Percentiles rank a stretch among this genome's conserved stretches.
These are phyloP conservation scores for Oceanites oceanicus DNA, from an alignment of 2,113 vertebrate species.

Conservation along the genomic window DNA sequence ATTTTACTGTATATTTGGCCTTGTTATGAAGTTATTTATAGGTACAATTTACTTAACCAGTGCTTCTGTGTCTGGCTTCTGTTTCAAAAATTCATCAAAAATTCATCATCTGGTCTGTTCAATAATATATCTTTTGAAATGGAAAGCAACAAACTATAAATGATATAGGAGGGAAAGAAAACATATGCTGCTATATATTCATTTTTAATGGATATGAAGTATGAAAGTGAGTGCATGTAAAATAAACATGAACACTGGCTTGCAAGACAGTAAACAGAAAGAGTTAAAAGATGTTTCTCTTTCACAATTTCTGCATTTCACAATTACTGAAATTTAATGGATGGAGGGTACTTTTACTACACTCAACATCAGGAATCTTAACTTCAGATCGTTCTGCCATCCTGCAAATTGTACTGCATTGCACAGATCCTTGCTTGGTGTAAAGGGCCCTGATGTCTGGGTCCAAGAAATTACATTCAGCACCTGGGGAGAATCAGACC, in stretches of 20 bases:
- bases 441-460: not conserved
- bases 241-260: not conserved
- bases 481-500: not conserved
- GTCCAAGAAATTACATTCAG: not conserved
- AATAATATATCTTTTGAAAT: slow-evolving; percentile 63
- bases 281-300: not conserved
- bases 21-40: slow-evolving; percentile 36
- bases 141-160: slow-evolving; percentile 34
- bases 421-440: not conserved
- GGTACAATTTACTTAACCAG: slow-evolving; percentile 39
- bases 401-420: not conserved
- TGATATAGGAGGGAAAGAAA: not conserved
- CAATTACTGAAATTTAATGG: not conserved
- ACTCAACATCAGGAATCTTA: not conserved
- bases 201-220: slow-evolving; percentile 39
- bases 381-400: not conserved
- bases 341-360: not conserved
- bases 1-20: slow-evolving; percentile 38
- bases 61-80: slow-evolving; percentile 19
- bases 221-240: not conserved
- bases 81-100: slow-evolving; percentile 48
- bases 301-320: not conserved
- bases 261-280: not conserved
- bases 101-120: slow-evolving; percentile 32
- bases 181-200: not conserved